Evolutionary conservation across 2,113 vertebrate species (phyloP).

Genomic region (Pelecanus crispus): DNA sequence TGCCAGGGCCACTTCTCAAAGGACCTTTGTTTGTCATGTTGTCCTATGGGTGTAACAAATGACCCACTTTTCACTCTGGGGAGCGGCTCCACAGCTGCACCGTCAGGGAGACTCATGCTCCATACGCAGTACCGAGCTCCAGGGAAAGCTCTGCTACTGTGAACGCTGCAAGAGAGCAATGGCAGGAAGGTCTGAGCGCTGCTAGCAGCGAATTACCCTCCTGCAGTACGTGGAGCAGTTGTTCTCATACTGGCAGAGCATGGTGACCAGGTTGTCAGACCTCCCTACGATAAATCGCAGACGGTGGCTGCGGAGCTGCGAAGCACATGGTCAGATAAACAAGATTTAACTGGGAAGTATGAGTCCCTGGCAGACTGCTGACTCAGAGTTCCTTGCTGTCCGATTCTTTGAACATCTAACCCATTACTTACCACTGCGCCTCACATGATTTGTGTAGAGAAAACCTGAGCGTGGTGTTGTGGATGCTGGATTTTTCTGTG

Average conservation of each 20-base stretch:
- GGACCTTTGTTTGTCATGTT: not conserved
- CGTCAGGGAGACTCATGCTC: not conserved
- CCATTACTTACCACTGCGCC: not conserved
- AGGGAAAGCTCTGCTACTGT: not conserved
- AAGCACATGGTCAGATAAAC: not conserved
- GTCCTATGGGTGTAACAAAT: not conserved
- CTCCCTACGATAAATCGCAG: not conserved
- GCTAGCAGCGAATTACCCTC: not conserved
- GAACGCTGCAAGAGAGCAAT: not conserved
- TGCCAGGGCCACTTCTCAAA: not conserved
- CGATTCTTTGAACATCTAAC: not conserved
- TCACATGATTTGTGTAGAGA: not conserved
- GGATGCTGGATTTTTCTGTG: not conserved
- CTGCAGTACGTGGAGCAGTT: not conserved
- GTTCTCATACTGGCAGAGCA: not conserved
- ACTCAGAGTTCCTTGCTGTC: not conserved
- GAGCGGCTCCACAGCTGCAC: not conserved
- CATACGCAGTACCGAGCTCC: not conserved
- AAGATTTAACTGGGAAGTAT: not conserved
- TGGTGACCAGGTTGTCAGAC: not conserved
- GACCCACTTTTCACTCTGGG: not conserved
- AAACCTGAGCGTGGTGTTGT: not conserved
- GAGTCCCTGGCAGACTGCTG: not conserved
- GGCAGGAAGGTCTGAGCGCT: not conserved
- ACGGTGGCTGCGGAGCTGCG: accelerated